These are phyloP conservation scores for Hypocryptadius cinnamomeus DNA, from an alignment of 2,113 vertebrate genomes.

Conservation along the genomic window DNA sequence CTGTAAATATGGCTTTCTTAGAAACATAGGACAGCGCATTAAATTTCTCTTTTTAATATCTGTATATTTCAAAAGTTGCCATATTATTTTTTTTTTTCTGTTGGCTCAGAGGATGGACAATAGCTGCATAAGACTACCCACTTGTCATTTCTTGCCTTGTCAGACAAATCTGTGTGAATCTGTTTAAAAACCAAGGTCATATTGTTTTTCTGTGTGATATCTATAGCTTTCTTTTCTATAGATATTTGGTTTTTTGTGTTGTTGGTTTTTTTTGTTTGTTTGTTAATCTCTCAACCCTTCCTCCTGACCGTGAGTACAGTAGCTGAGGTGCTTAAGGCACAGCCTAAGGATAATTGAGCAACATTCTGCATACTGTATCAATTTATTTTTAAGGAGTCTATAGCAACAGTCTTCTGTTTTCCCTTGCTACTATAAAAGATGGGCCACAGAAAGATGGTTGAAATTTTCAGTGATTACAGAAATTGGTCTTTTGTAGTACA, in stretches of 20 bases:
- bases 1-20: background rate
- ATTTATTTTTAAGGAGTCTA: background rate
- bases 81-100: background rate
- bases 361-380: background rate
- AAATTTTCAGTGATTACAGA: background rate
- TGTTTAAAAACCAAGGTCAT: background rate
- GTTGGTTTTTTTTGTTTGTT: background rate
- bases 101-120: background rate
- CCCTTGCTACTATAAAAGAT: background rate
- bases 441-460: background rate
- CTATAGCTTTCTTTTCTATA: background rate
- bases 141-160: background rate
- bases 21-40: background rate
- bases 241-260: background rate
- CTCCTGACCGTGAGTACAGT: background rate
- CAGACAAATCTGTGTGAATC: background rate
- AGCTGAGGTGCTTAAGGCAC: background rate
- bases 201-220: background rate
- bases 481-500: background rate
- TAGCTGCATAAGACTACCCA: background rate
- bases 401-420: background rate
- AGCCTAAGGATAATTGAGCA: background rate
- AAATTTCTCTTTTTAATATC: background rate
- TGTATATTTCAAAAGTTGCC: background rate
- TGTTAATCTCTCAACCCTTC: background rate